These are phyloP conservation scores for Desoria tigrina DNA, from an alignment of 2,888 invertebrate genomes.

Conservation along the genomic window DNA sequence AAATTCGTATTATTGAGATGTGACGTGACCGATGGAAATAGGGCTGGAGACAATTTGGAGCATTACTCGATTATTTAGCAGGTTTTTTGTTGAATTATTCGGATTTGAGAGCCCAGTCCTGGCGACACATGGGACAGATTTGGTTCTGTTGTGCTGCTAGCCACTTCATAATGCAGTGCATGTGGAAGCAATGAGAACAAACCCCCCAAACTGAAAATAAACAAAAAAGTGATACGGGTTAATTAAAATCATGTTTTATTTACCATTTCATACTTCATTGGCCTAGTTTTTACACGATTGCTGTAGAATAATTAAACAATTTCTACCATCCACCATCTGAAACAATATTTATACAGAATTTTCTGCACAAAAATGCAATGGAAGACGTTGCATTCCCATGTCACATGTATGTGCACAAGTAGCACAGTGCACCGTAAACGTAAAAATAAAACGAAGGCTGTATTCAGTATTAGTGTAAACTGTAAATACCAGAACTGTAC, in stretches of 20 bases:
- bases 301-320: too few relatives aligned
- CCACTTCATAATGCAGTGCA: conserved; percentile 99
- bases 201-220: conserved; percentile 89
- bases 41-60: too few relatives aligned
- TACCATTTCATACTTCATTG: too few relatives aligned
- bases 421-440: too few relatives aligned
- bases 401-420: too few relatives aligned
- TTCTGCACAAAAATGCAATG: too few relatives aligned
- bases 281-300: too few relatives aligned
- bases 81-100: conserved; percentile 74
- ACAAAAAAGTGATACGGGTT: conserved; percentile 43
- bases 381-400: too few relatives aligned
- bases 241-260: conserved; percentile 13
- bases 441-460: conserved; percentile 9
- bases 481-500: not conserved
- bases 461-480: conserved; percentile 7
- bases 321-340: too few relatives aligned
- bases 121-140: conserved; percentile 95
- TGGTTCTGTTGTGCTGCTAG: conserved; percentile 79
- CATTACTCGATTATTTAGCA: too few relatives aligned
- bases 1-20: not conserved
- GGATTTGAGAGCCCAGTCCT: conserved; percentile 88
- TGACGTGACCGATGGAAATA: too few relatives aligned
- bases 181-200: conserved; percentile 98
- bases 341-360: too few relatives aligned